phyloP scores from a whole-genome alignment of 2,888 invertebrate species.

The Phorcus lineatus region DNA sequence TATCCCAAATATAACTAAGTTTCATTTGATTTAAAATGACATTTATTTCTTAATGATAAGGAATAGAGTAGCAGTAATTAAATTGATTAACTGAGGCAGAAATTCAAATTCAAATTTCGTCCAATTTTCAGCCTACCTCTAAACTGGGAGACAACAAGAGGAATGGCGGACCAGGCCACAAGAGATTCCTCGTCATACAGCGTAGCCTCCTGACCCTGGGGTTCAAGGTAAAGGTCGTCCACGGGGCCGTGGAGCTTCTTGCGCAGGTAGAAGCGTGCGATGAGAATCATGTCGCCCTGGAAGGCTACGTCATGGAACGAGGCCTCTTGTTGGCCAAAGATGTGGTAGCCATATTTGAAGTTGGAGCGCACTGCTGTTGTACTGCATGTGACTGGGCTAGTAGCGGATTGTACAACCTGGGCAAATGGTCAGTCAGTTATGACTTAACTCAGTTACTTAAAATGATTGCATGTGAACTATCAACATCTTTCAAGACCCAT shows the following conservation, averaged over 20 bases:
- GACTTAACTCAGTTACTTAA: neutral
- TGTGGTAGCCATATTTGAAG: conserved; percentile 70
- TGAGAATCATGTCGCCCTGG: conserved; percentile 68
- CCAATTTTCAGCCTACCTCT: conserved; percentile 45
- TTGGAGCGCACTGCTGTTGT: conserved; percentile 71
- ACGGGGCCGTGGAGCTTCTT: conserved; percentile 44
- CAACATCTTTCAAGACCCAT: too few species aligned
- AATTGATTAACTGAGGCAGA: too few species aligned
- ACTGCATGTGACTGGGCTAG: conserved; percentile 71
- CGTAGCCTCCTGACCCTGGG: conserved; percentile 49
- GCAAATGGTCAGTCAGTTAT: neutral
- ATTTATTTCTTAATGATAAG: too few species aligned
- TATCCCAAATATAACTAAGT: too few species aligned
- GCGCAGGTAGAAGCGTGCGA: conserved; percentile 70
- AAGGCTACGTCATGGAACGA: conserved; percentile 68
- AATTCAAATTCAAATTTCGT: too few species aligned
- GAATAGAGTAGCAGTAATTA: too few species aligned
- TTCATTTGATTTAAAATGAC: too few species aligned
- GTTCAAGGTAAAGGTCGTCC: conserved; percentile 49
- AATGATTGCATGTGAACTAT: too few species aligned
- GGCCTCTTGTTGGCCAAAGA: conserved; percentile 74
- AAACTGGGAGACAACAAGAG: conserved; percentile 57
- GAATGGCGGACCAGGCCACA: conserved; percentile 72
- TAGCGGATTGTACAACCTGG: conserved; percentile 69
- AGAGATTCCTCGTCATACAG: conserved; percentile 66